phyloP scores from a whole-genome alignment of 2,113 vertebrate species.

The Pimephales promelas region DNA sequence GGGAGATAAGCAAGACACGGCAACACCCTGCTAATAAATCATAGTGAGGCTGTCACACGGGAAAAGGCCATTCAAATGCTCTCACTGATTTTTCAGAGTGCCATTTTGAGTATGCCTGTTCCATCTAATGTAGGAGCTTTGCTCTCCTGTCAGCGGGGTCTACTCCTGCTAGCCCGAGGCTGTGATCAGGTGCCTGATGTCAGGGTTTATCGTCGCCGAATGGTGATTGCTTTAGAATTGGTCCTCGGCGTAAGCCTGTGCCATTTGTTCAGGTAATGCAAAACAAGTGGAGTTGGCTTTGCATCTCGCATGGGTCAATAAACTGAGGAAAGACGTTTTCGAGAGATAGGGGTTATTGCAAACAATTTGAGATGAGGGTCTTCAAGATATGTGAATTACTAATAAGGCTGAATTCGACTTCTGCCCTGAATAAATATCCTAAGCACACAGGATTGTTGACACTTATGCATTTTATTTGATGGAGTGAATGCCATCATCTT shows the following conservation, averaged over 20 bases:
- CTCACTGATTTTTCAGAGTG: conserved; percentile 34
- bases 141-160: neutral
- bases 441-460: neutral
- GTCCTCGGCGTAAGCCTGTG: neutral
- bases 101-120: conserved; percentile 1
- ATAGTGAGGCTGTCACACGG: conserved; percentile 2
- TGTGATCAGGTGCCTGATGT: conserved; percentile 31
- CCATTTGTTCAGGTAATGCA: conserved; percentile 31
- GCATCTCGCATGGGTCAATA: neutral
- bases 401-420: neutral
- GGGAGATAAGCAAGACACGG: neutral
- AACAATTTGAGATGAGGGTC: neutral
- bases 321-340: neutral
- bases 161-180: neutral
- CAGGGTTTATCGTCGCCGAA: neutral
- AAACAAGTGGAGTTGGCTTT: neutral
- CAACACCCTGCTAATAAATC: conserved; percentile 43
- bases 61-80: conserved; percentile 44
- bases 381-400: neutral
- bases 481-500: neutral
- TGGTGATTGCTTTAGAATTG: conserved; percentile 19
- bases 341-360: neutral
- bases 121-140: neutral
- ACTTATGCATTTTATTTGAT: neutral
- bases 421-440: neutral